A percentile compares a stretch with the other conserved stretches of the same genome.
Conservation (phyloP, 2,888 invertebrate genomes). For the Pedicia rivosa region DNA sequence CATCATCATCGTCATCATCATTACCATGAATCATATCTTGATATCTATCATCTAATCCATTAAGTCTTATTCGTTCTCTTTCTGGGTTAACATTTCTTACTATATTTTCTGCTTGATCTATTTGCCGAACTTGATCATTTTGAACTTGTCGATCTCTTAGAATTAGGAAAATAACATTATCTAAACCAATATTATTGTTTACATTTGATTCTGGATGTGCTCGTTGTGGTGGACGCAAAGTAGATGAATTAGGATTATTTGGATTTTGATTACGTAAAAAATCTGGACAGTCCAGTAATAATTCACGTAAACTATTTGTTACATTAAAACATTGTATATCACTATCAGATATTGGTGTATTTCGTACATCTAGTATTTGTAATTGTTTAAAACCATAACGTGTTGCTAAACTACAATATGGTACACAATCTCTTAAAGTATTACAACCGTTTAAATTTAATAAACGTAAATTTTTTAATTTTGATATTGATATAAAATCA, state of each 20-base stretch:
- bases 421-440: conserved; percentile 51
- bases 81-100: no score
- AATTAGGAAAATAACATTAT: background rate
- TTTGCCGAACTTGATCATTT: no score
- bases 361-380: conserved; percentile 36
- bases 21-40: no score
- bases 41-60: no score
- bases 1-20: no score
- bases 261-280: conserved; percentile 3
- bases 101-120: no score
- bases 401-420: conserved; percentile 59
- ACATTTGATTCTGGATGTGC: background rate
- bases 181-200: background rate
- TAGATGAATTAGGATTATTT: background rate
- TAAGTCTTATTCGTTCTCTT: no score
- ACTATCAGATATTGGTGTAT: conserved; percentile 39
- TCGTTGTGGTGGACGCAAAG: background rate
- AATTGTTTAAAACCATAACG: conserved; percentile 42
- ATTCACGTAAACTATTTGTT: conserved; percentile 33
- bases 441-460: conserved; percentile 48
- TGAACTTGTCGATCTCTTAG: no score
- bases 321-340: conserved; percentile 42
- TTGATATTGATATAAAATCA: conserved; percentile 55
- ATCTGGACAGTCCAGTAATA: conserved; percentile 34
- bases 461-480: conserved; percentile 42